A percentile compares a stretch with the other conserved stretches of the same genome.
Conservation (phyloP, 2,888 invertebrate species). For the Ectropis crepuscularia region DNA sequence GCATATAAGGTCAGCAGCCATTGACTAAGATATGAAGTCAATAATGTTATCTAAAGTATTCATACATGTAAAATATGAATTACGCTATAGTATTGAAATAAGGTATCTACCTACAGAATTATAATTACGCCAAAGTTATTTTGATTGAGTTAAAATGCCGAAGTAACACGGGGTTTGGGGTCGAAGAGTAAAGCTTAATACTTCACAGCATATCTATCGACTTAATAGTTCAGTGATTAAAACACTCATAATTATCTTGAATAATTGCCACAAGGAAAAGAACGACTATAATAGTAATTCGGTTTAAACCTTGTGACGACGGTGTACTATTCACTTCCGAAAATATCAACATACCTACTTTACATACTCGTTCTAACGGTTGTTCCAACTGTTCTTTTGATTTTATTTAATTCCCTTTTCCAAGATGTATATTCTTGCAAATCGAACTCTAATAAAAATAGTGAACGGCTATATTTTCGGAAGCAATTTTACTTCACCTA, state of each 20-base stretch:
- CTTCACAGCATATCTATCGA: conserved; percentile 49
- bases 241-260: conserved; percentile 55
- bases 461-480: conserved; percentile 58
- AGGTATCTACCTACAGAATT: background rate
- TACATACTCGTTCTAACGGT: conserved; percentile 42
- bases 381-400: conserved; percentile 44
- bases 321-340: conserved; percentile 54
- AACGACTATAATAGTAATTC: conserved; percentile 63
- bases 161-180: conserved; percentile 5
- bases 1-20: no score
- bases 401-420: conserved; percentile 28
- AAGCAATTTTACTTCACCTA: conserved; percentile 53
- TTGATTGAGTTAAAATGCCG: background rate
- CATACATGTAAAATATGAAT: background rate
- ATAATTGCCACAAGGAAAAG: conserved; percentile 55
- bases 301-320: conserved; percentile 61
- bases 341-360: conserved; percentile 58
- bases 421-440: conserved; percentile 13
- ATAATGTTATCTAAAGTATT: no score
- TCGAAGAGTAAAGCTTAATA: conserved; percentile 36
- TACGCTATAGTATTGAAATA: background rate
- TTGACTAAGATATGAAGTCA: no score
- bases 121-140: background rate
- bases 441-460: conserved; percentile 19
- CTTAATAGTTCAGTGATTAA: conserved; percentile 49